These are phyloP conservation scores for Tetragonula clypearis DNA, from an alignment of 1,140 invertebrate genomes.

Conservation along the genomic window DNA sequence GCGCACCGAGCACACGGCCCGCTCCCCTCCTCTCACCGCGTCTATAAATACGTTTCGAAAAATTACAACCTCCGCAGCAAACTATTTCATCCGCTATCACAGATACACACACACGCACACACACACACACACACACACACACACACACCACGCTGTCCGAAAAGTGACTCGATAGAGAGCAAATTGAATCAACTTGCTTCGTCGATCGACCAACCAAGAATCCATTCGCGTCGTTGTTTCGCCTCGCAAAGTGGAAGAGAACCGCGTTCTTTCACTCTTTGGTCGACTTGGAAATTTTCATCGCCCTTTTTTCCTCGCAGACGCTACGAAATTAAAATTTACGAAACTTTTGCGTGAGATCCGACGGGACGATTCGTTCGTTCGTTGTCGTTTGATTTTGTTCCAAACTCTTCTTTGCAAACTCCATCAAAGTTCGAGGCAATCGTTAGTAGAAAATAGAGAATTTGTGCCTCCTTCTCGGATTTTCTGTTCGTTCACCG, in stretches of 20 bases:
- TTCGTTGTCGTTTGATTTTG: constrained; percentile 13
- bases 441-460: not conserved
- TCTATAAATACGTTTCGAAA: constrained; percentile 59
- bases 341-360: not conserved
- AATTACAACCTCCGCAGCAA: not conserved
- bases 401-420: not conserved
- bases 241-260: too few relatives aligned
- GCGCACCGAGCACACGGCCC: not conserved
- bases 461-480: not conserved
- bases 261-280: too few relatives aligned
- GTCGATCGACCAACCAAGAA: not conserved
- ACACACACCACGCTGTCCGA: not conserved
- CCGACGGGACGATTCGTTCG: not conserved
- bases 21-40: not conserved
- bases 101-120: not conserved
- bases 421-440: not conserved
- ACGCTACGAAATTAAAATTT: constrained; percentile 22
- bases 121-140: not conserved
- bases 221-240: too few relatives aligned
- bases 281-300: not conserved
- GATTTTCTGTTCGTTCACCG: not conserved
- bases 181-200: not conserved
- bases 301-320: not conserved
- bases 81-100: not conserved
- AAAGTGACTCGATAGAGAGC: not conserved